Evolutionary conservation across 2,888 invertebrate genomes (phyloP), one percentile per base, ranked within the genome.

Genomic region (Acronicta aceris): DNA sequence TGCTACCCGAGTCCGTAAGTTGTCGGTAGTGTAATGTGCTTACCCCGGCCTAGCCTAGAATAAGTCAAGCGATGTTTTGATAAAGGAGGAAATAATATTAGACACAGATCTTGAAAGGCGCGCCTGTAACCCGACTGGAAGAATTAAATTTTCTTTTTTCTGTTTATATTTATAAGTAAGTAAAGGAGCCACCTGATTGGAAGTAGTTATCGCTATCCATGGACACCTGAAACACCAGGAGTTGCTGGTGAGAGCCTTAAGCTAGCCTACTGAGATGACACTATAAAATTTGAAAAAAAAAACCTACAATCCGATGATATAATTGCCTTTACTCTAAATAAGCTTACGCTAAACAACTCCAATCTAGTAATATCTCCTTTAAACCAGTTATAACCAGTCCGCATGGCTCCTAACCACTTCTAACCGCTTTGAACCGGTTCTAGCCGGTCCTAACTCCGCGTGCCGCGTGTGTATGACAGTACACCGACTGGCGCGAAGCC

Each of bases 11-110:
- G 61, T 51, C 45, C 46, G 63, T 33, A 50, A 65, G 52, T 59
- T 48, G 70, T 64, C 16, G 57, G 50, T 30, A 49, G 50, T 70
- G 58, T 74, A 77, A 79, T 79, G 69, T 77, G 65, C 77, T 78
- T 71, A 63, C 47, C 71, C 57, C 60, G 55, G 50, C 63, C 48
- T 60, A 48, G 67, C 54, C 65, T 60, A 46, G 72, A 74, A 77
- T 72, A 77, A 77, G 72, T 72, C 72, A 60, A 70, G 67, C 70
- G 65, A 58, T 66, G 69, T 64, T 75, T 63, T 77, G 75, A 71
- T 78, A 78, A 78, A 78, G 74, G 60, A 74, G 72, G 76, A 79
- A 79, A 79, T 78, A 74, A 79, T 71, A 74, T 70, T 52, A 17
- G 3, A 57, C 74, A 8, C 0, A 21, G 71, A 72, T 74, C 6